phyloP scores from a whole-genome alignment of 2,797 vertebrate genomes.

The Mormyrus proboscirostris region DNA sequence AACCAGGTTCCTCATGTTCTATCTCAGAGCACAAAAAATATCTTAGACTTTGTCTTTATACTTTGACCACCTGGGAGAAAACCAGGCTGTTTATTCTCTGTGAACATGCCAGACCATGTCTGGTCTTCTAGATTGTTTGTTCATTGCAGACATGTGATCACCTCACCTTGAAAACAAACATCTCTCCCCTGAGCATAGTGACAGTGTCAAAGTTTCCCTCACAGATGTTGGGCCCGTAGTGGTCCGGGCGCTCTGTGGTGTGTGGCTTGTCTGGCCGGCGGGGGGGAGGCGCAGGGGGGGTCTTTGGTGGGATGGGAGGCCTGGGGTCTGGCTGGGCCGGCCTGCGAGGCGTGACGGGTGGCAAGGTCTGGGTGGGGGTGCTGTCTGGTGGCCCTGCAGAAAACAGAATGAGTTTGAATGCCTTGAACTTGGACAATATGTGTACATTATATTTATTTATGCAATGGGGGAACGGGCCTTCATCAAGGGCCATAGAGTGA shows the following conservation, averaged over 20 bases:
- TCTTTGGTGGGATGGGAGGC: constrained; percentile 48
- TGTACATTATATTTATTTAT: neutral
- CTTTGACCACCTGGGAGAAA: neutral
- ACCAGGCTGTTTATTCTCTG: neutral
- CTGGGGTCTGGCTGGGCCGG: constrained; percentile 69
- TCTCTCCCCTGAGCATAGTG: constrained; percentile 87
- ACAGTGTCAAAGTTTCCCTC: constrained; percentile 92
- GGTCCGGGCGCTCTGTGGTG: constrained; percentile 76
- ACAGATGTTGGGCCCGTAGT: constrained; percentile 87
- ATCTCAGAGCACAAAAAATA: neutral
- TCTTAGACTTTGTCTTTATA: neutral
- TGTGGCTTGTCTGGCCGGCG: constrained; percentile 68
- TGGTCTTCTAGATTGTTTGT: neutral
- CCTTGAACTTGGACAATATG: neutral
- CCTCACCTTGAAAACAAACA: constrained; percentile 96
- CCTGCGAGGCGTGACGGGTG: constrained; percentile 72
- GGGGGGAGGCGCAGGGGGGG: constrained; percentile 60
- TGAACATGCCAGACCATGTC: neutral
- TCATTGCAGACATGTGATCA: neutral
- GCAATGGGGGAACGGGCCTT: neutral
- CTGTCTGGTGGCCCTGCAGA: constrained; percentile 65
- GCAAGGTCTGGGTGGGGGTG: constrained; percentile 75
- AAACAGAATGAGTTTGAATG: neutral
- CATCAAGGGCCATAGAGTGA: neutral
- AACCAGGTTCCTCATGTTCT: neutral